These are phyloP conservation scores for Furcula furcula DNA, from an alignment of 2,888 invertebrate genomes.

Conservation along the genomic window DNA sequence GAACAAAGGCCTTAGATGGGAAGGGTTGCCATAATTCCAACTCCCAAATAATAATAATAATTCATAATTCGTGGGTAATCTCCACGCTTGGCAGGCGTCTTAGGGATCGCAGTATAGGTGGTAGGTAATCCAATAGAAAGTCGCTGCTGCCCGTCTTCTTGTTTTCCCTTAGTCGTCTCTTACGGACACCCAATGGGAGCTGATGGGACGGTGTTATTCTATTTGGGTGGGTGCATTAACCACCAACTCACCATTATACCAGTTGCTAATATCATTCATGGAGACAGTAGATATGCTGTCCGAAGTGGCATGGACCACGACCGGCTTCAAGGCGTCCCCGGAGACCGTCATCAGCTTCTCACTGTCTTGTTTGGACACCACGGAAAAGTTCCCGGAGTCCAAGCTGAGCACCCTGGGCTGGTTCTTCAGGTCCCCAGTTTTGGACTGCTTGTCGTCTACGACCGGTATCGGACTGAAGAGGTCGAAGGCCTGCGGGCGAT, in stretches of 20 bases:
- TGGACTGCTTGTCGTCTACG: slow-evolving; percentile 63
- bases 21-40: too few relatives aligned
- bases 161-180: too few relatives aligned
- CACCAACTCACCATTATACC: slow-evolving; percentile 80
- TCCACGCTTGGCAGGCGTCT: too few relatives aligned
- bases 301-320: slow-evolving; percentile 57
- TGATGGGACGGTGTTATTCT: too few relatives aligned
- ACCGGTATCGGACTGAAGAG: slow-evolving; percentile 79
- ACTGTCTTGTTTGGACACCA: slow-evolving; percentile 59
- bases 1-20: too few relatives aligned
- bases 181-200: too few relatives aligned
- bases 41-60: too few relatives aligned
- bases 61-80: too few relatives aligned
- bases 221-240: too few relatives aligned
- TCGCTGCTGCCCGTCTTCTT: too few relatives aligned
- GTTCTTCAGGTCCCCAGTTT: slow-evolving; percentile 50
- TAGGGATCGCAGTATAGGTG: too few relatives aligned
- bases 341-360: slow-evolving; percentile 57
- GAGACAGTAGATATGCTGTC: slow-evolving; percentile 76
- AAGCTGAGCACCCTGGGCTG: slow-evolving; percentile 64
- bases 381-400: slow-evolving; percentile 71
- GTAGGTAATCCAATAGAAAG: too few relatives aligned
- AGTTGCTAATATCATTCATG: slow-evolving; percentile 84
- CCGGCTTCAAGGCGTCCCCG: slow-evolving; percentile 61
- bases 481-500: slow-evolving; percentile 68